Conservation (phyloP, 2,797 vertebrate genomes). For the Hozukius guyotensis region DNA sequence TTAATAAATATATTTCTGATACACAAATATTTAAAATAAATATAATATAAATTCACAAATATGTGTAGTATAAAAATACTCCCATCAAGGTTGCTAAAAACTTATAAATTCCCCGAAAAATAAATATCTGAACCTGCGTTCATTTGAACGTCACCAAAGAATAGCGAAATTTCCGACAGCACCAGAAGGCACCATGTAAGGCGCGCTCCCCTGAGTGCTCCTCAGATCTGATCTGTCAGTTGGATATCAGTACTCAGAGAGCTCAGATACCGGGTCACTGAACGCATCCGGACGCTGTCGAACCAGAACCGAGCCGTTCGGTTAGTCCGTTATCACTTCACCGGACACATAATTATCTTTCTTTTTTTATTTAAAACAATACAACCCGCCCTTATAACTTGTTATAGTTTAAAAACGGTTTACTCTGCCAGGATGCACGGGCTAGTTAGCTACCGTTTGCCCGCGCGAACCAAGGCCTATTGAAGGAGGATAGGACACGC, state of each 20-base stretch:
- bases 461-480: no score
- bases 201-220: not conserved
- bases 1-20: no score
- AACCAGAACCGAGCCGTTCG: not conserved
- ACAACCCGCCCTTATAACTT: not conserved
- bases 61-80: no score
- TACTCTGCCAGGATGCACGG: constrained; percentile 27
- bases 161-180: not conserved
- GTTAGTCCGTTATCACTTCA: not conserved
- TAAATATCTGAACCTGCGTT: no score
- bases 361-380: fast-evolving
- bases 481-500: no score
- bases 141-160: not conserved
- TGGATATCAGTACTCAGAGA: not conserved
- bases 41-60: no score
- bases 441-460: constrained; percentile 46
- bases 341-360: fast-evolving
- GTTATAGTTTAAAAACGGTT: not conserved
- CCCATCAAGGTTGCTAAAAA: not conserved
- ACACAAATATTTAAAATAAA: no score
- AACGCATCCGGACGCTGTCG: not conserved
- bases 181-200: not conserved
- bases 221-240: constrained; percentile 28
- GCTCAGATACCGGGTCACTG: constrained; percentile 21
- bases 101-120: not conserved